Conservation (phyloP, 2,113 vertebrate species). For the Petaurus breviceps region DNA sequence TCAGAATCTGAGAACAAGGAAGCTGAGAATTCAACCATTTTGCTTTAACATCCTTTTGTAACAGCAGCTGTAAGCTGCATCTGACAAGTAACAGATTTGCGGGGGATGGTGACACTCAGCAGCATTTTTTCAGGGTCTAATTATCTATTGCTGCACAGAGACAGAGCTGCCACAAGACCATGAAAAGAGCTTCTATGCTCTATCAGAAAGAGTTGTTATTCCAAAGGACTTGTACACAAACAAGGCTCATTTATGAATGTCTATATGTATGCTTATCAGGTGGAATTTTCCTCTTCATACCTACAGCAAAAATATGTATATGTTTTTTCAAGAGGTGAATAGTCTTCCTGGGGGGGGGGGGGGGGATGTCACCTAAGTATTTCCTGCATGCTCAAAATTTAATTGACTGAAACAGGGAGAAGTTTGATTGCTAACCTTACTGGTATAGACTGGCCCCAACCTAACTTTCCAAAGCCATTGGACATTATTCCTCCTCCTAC, state of each 20-base stretch:
- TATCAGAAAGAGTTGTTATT: constrained; percentile 25
- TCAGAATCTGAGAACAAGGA: constrained; percentile 38
- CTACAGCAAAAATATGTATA: neutral
- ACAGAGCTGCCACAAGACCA: constrained; percentile 59
- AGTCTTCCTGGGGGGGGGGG: neutral
- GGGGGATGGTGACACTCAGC: constrained; percentile 24
- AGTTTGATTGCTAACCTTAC: constrained; percentile 2
- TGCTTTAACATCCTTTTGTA: constrained; percentile 45
- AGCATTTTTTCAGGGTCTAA: constrained; percentile 41
- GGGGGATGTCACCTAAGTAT: no score
- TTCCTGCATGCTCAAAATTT: neutral
- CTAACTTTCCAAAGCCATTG: neutral
- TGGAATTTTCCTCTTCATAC: constrained; percentile 7
- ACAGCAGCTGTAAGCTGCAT: constrained; percentile 10
- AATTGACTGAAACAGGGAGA: constrained; percentile 36
- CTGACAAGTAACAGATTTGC: constrained; percentile 66
- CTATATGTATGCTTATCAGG: neutral
- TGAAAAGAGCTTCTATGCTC: constrained; percentile 56
- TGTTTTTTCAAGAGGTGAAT: constrained; percentile 46
- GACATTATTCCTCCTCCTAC: neutral
- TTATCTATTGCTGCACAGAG: constrained; percentile 71
- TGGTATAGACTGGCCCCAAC: neutral
- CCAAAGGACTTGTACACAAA: constrained; percentile 5
- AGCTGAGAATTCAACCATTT: constrained; percentile 38
- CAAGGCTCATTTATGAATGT: neutral